Evolutionary conservation across 2,888 invertebrate genomes (phyloP).

Genomic region (Cheiracanthium punctorium): DNA sequence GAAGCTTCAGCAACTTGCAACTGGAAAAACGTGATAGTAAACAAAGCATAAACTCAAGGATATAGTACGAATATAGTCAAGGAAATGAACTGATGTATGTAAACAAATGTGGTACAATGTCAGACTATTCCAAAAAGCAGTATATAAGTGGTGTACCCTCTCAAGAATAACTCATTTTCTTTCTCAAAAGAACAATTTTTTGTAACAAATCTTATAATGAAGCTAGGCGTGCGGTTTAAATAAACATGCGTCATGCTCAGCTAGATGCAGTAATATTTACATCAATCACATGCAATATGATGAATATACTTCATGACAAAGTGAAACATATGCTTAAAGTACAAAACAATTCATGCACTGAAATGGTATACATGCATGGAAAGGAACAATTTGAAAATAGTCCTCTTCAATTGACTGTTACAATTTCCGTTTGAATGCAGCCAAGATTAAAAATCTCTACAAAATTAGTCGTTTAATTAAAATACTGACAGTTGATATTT

Average conservation of each 20-base stretch:
- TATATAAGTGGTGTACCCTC: too few relatives aligned
- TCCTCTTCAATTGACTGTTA: constrained; percentile 53
- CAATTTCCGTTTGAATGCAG: too few relatives aligned
- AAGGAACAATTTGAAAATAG: constrained; percentile 12
- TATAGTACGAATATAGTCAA: too few relatives aligned
- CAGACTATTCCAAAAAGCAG: too few relatives aligned
- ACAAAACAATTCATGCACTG: constrained; percentile 33
- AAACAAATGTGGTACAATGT: too few relatives aligned
- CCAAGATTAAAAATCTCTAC: too few relatives aligned
- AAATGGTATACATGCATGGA: constrained; percentile 15
- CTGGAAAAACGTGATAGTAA: too few relatives aligned
- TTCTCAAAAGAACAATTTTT: constrained; percentile 19
- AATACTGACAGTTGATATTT: too few relatives aligned
- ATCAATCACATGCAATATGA: constrained; percentile 12
- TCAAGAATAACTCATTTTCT: constrained; percentile 21
- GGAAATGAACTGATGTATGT: too few relatives aligned
- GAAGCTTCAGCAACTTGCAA: too few relatives aligned
- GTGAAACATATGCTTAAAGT: neutral
- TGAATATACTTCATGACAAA: constrained; percentile 15
- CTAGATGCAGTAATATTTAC: constrained; percentile 31
- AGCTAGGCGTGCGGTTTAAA: neutral
- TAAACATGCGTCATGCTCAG: constrained; percentile 46
- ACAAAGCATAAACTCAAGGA: too few relatives aligned
- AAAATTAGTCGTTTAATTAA: too few relatives aligned
- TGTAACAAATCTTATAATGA: constrained; percentile 19